Base-by-base conservation (phyloP, 2,888 invertebrate species). In the Prosapia bicincta region DNA sequence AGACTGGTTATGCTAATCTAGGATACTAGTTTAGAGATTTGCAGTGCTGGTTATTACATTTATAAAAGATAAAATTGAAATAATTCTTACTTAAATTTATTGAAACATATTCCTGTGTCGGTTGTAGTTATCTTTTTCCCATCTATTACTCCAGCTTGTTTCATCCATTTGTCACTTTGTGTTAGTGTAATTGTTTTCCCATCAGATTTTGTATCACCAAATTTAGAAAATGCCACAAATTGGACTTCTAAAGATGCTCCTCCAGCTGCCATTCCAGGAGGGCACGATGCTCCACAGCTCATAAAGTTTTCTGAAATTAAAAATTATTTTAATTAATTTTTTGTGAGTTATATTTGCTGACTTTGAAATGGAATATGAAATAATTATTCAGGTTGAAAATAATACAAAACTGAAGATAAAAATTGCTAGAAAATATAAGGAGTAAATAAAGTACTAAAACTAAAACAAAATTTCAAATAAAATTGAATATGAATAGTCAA, bases 141-240 rank as follows among this genome's bases (percentile, higher is more conserved):
- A 77, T 91, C 96, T 80, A 94, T 93, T 23, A 92, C 90, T 82
- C 90, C 93, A 0, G 96, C 95, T 83, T 96, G 96, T 83, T 95
- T 96, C 92, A 96, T 93, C 96, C 96, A 96, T 85, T 96, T 96
- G 85, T 96, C 96, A 83, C 94, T 93, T 85, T 96, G 95, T 10
- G 93, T 93, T n/a, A 96, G 87, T 0, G 95, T 95, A 79, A 96
- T 93, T 66, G 89, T 88, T 84, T 92, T 94, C 0, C 96, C 96
- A 83, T 95, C 95, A 20, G 94, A 92, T 84, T 95, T 95, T 2
- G 89, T 88, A 83, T 96, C 95, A 0, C 96, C 96, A 83, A 96
- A 96, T 86, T 94, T 94, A 7, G 93, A 91, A 84, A 95, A 96
- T 13, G 38, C 38, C 9, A 38, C 3, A 38, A 38, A 38, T 38